These are phyloP conservation scores for Aspidapion aeneum DNA, from an alignment of 2,888 invertebrate species.

Conservation along the genomic window DNA sequence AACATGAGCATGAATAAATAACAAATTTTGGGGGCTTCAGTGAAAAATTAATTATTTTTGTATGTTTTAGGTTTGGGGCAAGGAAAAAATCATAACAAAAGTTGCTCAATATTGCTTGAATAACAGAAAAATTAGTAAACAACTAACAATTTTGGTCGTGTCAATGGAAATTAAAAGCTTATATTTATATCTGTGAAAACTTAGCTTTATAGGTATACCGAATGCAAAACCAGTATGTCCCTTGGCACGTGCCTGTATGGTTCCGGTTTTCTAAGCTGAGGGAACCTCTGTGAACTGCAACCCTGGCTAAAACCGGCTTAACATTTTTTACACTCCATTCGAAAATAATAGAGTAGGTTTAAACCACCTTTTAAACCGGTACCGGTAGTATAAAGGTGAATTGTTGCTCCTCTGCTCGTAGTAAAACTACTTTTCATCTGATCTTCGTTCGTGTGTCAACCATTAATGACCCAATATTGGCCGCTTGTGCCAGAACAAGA, in stretches of 20 bases:
- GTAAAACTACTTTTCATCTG: constrained; percentile 27
- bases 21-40: no score
- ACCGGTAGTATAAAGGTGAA: constrained; percentile 36
- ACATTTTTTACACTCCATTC: constrained; percentile 12
- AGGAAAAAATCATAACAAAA: no score
- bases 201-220: no score
- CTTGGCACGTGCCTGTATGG: constrained; percentile 38
- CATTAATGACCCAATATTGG: constrained; percentile 1
- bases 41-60: no score
- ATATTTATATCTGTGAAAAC: no score
- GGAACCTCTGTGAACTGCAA: constrained; percentile 11
- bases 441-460: constrained; percentile 20
- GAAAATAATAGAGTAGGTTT: constrained; percentile 34
- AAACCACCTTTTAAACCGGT: constrained; percentile 32
- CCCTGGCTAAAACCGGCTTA: constrained; percentile 12
- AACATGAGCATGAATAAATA: no score
- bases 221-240: no score
- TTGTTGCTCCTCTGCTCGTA: constrained; percentile 29
- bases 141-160: no score
- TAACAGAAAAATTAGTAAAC: no score
- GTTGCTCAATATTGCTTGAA: no score
- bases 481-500: background rate
- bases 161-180: no score
- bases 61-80: no score
- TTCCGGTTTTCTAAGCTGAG: constrained; percentile 36